Evolutionary conservation across 2,113 vertebrate genomes (phyloP).

Genomic region (Anhinga rufa): DNA sequence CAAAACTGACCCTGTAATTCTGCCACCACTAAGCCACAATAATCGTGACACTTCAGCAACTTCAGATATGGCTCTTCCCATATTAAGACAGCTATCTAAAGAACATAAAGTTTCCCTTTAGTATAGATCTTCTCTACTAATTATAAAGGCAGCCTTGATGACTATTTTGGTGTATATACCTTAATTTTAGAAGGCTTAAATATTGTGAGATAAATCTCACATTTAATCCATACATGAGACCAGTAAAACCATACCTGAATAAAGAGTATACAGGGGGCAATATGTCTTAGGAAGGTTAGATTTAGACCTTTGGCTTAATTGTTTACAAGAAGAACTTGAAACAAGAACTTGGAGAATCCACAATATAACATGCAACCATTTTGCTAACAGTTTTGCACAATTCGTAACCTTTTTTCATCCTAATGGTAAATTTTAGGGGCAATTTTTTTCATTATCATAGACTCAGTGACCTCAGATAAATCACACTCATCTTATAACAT

Average conservation of each 20-base stretch:
- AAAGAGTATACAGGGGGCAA: neutral
- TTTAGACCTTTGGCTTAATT: neutral
- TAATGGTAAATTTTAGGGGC: neutral
- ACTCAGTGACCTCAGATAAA: neutral
- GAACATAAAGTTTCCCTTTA: neutral
- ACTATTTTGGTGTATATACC: neutral
- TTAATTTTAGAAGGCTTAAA: neutral
- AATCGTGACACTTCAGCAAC: neutral
- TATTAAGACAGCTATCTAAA: neutral
- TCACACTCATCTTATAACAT: neutral
- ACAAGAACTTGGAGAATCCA: neutral
- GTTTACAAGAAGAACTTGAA: neutral
- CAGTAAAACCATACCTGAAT: neutral
- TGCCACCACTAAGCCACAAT: neutral
- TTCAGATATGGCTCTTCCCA: neutral
- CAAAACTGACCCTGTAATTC: neutral
- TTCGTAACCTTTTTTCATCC: neutral
- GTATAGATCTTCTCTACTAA: neutral
- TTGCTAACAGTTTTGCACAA: neutral
- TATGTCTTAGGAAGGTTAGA: neutral
- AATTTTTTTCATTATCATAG: neutral
- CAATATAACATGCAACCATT: neutral
- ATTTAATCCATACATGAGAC: neutral
- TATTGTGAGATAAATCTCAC: neutral
- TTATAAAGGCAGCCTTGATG: neutral